Base-by-base conservation (phyloP, 2,888 invertebrate species). In the Sphaerophoria rueppellii region DNA sequence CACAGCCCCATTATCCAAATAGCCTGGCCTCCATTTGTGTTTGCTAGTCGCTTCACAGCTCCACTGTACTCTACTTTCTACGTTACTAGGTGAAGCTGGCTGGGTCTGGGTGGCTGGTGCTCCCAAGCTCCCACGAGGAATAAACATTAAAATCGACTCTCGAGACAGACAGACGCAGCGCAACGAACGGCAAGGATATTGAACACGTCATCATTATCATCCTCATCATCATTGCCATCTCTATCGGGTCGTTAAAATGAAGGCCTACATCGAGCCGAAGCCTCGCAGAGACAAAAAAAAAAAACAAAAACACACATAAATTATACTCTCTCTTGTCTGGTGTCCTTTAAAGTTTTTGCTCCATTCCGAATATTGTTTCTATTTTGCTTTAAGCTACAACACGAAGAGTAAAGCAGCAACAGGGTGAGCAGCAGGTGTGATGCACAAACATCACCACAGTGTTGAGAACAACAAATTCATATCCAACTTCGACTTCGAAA, bases 151-250 rank as follows among this genome's bases (percentile, higher is more conserved):
- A 24, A 24, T 73, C 76, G 71, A 58, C 54, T 75, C 75, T 77
- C 73, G 67, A 85, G 80, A 81, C 75, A 73, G 85, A 76, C 85
- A 85, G 67, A 63, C 85, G 52, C 85, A 80, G 12, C 79, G 71
- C 7, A 9, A 43, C 9, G 9, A 48, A 43, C 9, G 9, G 54
- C 72, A 72, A 82, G 77, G 83, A 83, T 83, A 80, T 37, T 46
- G 69, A 78, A 65, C 77, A 78, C 83, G 79, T 83, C 83, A 83
- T 71, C 55, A 52, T 72, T 11, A 46, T 46, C 4, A 46, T 55
- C 32, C 9, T 34, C 16, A 58, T 83, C 82, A 74, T 65, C 50
- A n/a, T n/a, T n/a, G n/a, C n/a, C n/a, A 46, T 58, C 32, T 43
- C 34, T 43, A 40, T 63, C 24, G 48, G 40, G 6, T 40, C 7